phyloP scores from a whole-genome alignment of 2,888 invertebrate genomes.

The Drosophila parthenogenetica region DNA sequence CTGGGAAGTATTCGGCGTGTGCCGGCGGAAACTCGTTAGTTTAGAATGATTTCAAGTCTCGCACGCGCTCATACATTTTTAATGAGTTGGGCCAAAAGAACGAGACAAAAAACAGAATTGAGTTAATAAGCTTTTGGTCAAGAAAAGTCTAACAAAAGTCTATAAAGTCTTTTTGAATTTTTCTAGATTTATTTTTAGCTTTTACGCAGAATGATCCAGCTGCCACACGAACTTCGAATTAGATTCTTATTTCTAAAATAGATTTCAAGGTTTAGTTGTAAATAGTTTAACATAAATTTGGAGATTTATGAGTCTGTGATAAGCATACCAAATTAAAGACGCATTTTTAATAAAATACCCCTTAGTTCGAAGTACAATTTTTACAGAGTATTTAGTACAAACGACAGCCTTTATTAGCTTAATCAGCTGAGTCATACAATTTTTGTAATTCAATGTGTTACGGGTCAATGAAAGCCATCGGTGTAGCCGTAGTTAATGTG shows the following conservation, averaged over 20 bases:
- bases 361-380: slow-evolving; percentile 15
- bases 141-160: slow-evolving; percentile 4
- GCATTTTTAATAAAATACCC: neutral
- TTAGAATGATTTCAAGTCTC: slow-evolving; percentile 8
- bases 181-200: slow-evolving; percentile 26
- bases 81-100: slow-evolving; percentile 31
- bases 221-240: slow-evolving; percentile 7
- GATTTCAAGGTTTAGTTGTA: neutral
- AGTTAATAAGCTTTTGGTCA: slow-evolving; percentile 1
- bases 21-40: slow-evolving; percentile 33
- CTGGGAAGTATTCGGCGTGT: slow-evolving; percentile 25
- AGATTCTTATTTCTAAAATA: neutral
- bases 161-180: slow-evolving; percentile 2
- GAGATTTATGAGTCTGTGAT: neutral
- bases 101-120: neutral
- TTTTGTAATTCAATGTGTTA: neutral
- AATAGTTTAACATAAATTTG: too few species aligned
- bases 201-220: slow-evolving; percentile 6
- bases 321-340: neutral
- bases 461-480: slow-evolving; percentile 60
- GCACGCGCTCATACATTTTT: slow-evolving; percentile 39
- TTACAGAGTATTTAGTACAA: slow-evolving; percentile 19
- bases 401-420: slow-evolving; percentile 65
- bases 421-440: slow-evolving; percentile 6
- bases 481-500: slow-evolving; percentile 78